phyloP scores from a whole-genome alignment of 2,113 vertebrate species.

The Girardinichthys multiradiatus region DNA sequence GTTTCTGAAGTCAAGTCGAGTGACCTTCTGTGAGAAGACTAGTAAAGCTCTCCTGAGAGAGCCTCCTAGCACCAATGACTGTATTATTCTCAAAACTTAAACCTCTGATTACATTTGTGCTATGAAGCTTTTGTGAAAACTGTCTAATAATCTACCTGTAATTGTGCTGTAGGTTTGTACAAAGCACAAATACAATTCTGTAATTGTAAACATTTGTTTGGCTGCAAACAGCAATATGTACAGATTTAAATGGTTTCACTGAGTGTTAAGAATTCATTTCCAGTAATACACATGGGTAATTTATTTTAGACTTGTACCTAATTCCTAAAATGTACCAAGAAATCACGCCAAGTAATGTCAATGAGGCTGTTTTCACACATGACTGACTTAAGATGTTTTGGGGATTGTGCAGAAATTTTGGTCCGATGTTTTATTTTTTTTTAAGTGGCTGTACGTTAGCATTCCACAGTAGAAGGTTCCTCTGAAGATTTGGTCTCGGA shows the following conservation, averaged over 20 bases:
- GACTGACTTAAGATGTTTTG: not conserved
- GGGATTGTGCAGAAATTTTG: not conserved
- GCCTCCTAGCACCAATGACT: constrained; percentile 38
- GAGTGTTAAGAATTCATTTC: constrained; percentile 10
- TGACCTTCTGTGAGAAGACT: constrained; percentile 22
- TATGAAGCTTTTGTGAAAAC: constrained; percentile 38
- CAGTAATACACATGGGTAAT: constrained; percentile 7
- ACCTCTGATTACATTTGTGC: constrained; percentile 42
- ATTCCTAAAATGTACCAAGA: constrained; percentile 14
- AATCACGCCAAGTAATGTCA: constrained; percentile 27
- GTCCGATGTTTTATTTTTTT: not conserved
- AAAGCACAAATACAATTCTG: constrained; percentile 76
- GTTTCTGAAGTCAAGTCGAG: constrained; percentile 34
- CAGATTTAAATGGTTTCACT: constrained; percentile 42
- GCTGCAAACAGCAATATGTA: constrained; percentile 73
- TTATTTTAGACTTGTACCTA: constrained; percentile 13
- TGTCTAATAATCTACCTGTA: constrained; percentile 44
- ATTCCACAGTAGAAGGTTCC: not conserved
- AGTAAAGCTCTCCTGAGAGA: constrained; percentile 29
- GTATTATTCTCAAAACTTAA: constrained; percentile 34
- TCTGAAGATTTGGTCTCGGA: not conserved
- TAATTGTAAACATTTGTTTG: constrained; percentile 59
- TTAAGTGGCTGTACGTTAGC: not conserved
- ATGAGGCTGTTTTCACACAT: not conserved
- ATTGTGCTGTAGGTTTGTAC: constrained; percentile 68